phyloP scores from a whole-genome alignment of 2,113 vertebrate genomes.

The Rana temporaria region DNA sequence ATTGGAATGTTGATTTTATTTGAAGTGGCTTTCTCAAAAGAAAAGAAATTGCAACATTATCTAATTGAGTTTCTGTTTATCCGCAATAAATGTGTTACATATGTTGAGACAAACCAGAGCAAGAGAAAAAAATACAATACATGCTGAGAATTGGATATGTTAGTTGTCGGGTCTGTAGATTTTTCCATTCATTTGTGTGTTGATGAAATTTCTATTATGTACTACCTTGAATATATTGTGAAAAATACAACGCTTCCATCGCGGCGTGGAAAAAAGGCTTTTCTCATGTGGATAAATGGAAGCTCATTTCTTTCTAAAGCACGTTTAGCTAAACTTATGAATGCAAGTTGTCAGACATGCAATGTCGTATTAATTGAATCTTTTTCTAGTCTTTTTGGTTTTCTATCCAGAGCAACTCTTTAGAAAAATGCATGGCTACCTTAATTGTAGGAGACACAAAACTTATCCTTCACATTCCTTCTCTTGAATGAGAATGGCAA shows the following conservation, averaged over 20 bases:
- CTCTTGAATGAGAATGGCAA: slow-evolving; percentile 86
- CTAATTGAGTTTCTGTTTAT: slow-evolving; percentile 24
- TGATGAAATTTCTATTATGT: slow-evolving; percentile 96
- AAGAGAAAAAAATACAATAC: slow-evolving; percentile 61
- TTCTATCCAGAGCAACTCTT: slow-evolving; percentile 85
- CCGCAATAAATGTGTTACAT: neutral
- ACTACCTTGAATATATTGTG: slow-evolving; percentile 84
- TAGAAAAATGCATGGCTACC: slow-evolving; percentile 87
- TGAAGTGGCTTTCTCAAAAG: slow-evolving; percentile 11
- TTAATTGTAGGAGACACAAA: slow-evolving; percentile 94
- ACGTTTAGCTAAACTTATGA: slow-evolving; percentile 89
- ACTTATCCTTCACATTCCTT: slow-evolving; percentile 98
- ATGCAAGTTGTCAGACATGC: slow-evolving; percentile 88
- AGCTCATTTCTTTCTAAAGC: slow-evolving; percentile 77
- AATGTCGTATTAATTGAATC: slow-evolving; percentile 98
- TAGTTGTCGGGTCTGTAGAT: slow-evolving; percentile 77
- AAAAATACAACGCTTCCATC: slow-evolving; percentile 83
- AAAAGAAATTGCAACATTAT: slow-evolving; percentile 20
- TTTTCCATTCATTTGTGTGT: slow-evolving; percentile 87
- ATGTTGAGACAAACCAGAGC: slow-evolving; percentile 54
- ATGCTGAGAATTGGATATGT: slow-evolving; percentile 62
- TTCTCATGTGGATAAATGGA: slow-evolving; percentile 82
- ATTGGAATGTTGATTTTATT: slow-evolving; percentile 8
- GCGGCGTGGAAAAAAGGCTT: slow-evolving; percentile 72
- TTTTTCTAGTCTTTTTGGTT: slow-evolving; percentile 88